A percentile compares a stretch with the other conserved stretches of the same genome.
Conservation (phyloP, 2,888 invertebrate genomes). For the Zygaena filipendulae region DNA sequence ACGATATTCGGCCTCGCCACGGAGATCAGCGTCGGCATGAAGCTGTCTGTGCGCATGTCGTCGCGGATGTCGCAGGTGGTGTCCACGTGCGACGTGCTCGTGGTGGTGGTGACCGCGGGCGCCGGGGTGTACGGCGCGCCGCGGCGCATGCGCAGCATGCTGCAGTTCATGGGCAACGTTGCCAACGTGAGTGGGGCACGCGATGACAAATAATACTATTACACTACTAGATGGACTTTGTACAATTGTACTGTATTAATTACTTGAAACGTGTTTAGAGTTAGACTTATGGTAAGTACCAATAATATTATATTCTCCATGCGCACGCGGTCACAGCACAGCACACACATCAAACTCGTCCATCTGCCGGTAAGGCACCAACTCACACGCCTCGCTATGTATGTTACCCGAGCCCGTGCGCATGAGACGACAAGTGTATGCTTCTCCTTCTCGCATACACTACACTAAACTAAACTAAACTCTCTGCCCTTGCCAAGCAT, state of each 20-base stretch:
- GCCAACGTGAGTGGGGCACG: constrained; percentile 52
- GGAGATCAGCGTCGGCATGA: constrained; percentile 63
- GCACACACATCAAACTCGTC: too few species aligned
- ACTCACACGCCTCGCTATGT: too few species aligned
- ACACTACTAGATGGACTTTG: background rate
- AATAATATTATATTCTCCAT: background rate
- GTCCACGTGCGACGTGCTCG: constrained; percentile 65
- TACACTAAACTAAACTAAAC: too few species aligned
- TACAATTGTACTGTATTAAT: background rate
- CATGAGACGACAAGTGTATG: too few species aligned
- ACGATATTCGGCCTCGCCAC: constrained; percentile 61
- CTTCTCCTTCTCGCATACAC: too few species aligned
- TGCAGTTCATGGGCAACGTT: constrained; percentile 58
- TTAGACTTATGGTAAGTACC: too few species aligned
- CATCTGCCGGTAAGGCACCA: too few species aligned
- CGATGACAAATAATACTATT: too few species aligned
- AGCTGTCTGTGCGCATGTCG: constrained; percentile 62
- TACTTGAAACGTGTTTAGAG: too few species aligned
- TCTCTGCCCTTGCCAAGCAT: too few species aligned
- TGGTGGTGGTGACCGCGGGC: constrained; percentile 60
- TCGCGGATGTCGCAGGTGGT: constrained; percentile 67
- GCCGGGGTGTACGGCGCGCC: constrained; percentile 65
- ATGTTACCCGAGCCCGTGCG: background rate
- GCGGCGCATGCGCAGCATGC: constrained; percentile 55
- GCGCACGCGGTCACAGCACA: too few species aligned